Percentiles rank a stretch among this genome's conserved stretches.
Conservation (phyloP, 2,113 vertebrate genomes). For the Microtus montanus region DNA sequence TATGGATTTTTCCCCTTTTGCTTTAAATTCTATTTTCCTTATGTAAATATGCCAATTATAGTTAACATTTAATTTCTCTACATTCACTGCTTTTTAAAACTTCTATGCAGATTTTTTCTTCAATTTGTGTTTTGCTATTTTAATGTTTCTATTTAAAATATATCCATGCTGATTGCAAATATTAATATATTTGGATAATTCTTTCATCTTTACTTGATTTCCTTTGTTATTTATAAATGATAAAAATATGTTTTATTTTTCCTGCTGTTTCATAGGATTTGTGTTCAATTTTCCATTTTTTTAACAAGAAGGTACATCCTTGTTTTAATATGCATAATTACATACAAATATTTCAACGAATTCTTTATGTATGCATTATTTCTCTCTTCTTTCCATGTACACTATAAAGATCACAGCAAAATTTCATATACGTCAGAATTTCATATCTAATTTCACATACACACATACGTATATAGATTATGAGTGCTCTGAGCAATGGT, state of each 20-base stretch:
- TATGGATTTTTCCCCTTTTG: neutral
- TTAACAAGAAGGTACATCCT: neutral
- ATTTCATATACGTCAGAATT: neutral
- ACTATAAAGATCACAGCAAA: neutral
- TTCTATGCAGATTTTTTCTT: neutral
- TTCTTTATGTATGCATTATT: neutral
- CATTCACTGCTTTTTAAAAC: neutral
- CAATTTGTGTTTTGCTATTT: constrained; percentile 2
- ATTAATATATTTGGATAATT: neutral
- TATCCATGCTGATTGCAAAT: neutral
- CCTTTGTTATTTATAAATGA: neutral
- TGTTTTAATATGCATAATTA: neutral
- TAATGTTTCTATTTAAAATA: neutral
- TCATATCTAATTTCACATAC: too few species aligned
- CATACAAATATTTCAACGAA: neutral
- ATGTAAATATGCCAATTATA: constrained; percentile 3
- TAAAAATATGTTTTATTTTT: neutral
- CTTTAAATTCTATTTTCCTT: constrained; percentile 23
- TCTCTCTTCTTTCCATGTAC: neutral
- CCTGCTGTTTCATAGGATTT: neutral
- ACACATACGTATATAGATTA: neutral
- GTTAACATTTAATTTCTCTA: neutral
- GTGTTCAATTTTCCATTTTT: neutral
- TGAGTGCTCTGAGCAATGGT: neutral
- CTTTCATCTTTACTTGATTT: neutral